These are phyloP conservation scores for Drosophila maculinotata DNA, from an alignment of 2,888 invertebrate genomes.

Conservation along the genomic window DNA sequence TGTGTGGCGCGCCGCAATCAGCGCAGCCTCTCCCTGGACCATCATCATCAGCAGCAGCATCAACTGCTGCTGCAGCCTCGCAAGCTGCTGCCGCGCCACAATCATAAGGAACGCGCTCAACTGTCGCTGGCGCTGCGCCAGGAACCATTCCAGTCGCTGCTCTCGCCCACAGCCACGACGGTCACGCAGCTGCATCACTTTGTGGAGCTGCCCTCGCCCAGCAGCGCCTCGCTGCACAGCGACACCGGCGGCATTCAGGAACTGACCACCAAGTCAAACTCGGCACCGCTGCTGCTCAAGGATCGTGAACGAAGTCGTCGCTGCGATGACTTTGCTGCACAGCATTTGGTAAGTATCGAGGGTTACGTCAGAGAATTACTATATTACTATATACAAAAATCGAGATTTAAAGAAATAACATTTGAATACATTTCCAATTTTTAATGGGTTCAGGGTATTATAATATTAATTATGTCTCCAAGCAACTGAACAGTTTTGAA, in stretches of 20 bases:
- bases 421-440: not conserved
- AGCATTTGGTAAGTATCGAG: conserved; percentile 83
- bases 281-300: conserved; percentile 84
- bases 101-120: conserved; percentile 77
- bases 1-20: conserved; percentile 73
- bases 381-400: too few relatives aligned
- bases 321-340: conserved; percentile 83
- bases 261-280: conserved; percentile 84
- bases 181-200: conserved; percentile 78
- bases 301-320: conserved; percentile 77
- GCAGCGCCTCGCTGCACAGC: conserved; percentile 85
- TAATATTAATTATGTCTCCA: too few relatives aligned
- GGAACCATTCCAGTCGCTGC: conserved; percentile 84
- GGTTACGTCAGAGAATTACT: not conserved
- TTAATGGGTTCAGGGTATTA: too few relatives aligned
- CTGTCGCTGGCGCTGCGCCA: conserved; percentile 83
- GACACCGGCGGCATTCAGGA: conserved; percentile 83
- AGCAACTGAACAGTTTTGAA: too few relatives aligned
- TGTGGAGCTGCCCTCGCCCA: conserved; percentile 84
- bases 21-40: conserved; percentile 83
- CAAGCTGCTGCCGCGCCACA: conserved; percentile 60
- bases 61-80: conserved; percentile 64
- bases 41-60: conserved; percentile 64
- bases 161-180: conserved; percentile 69
- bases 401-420: not conserved